Evolutionary conservation across 2,888 invertebrate species (phyloP), one percentile per base, ranked within the genome.

Genomic region (Cremastinae sp.): DNA sequence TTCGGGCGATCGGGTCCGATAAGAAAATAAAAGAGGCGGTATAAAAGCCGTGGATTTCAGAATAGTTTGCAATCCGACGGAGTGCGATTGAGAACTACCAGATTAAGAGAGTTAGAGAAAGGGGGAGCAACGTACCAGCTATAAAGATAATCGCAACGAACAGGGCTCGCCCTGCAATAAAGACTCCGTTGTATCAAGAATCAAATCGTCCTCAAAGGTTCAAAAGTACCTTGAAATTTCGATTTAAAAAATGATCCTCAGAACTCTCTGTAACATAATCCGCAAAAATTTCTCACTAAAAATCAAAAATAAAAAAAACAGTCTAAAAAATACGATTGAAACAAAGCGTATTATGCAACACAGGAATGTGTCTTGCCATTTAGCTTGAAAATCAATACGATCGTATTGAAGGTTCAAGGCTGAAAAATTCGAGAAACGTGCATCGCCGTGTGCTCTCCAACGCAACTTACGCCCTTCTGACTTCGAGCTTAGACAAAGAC

Each of bases 121-220:
- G 10, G 49, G 49, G 14, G 55, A 37, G 69, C 43, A 51, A 56
- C 56, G 28, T 70, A 45, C 51, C 56, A 43, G 68, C 58, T 71
- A 72, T 77, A 84, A 84, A 85, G 83, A 86, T 87, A 82, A 84
- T 85, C 83, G 74, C 80, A 82, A 81, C 81, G 81, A 66, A 80
- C 73, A 78, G 81, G 80, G 83, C 83, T 28, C 28, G n/a, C n/a
- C 62, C 83, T 82, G 83, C 79, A 82, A 82, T 79, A 84, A 83
- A 79, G 78, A 83, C 81, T n/a, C 39, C 83, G 86, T 86, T 82
- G 83, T 75, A 83, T 86, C 83, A 83, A 5, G 5, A 3, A 28
- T 87, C 85, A 85, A 81, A 83, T 82, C 83, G 76, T 43, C 20
- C 75, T 59, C 41, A 39, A 20, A 35, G n/a, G n/a, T n/a, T n/a